Conservation (phyloP, 2,797 vertebrate genomes). For the Nyctibius grandis region DNA sequence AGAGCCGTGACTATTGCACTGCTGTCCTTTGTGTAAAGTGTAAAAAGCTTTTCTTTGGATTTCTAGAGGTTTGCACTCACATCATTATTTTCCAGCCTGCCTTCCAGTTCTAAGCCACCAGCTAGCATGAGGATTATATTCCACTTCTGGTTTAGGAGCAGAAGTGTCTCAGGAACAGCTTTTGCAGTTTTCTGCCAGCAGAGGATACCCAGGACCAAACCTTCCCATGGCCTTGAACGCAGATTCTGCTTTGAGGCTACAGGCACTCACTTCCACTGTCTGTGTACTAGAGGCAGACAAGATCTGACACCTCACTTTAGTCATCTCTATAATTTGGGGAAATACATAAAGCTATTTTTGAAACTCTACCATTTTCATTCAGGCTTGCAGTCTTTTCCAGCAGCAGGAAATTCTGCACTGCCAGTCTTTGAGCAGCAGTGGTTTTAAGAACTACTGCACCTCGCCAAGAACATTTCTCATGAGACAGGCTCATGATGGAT, state of each 20-base stretch:
- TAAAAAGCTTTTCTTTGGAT: not conserved
- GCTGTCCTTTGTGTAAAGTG: not conserved
- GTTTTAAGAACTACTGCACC: not conserved
- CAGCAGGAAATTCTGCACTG: not conserved
- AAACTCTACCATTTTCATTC: not conserved
- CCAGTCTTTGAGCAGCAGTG: not conserved
- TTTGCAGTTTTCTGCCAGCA: conserved; percentile 39
- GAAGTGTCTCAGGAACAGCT: not conserved
- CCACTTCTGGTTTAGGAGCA: not conserved
- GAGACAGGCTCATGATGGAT: conserved; percentile 17
- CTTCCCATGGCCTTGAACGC: not conserved
- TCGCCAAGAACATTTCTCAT: conserved; percentile 11
- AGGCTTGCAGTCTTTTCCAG: not conserved
- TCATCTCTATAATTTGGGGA: not conserved
- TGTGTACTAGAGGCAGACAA: not conserved
- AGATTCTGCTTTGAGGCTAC: not conserved
- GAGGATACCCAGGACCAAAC: conserved; percentile 41
- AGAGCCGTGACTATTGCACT: not conserved
- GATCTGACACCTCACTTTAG: not conserved
- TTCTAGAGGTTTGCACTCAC: not conserved
- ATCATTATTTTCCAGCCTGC: not conserved
- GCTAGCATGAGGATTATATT: not conserved
- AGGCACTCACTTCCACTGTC: accelerated
- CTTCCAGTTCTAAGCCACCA: not conserved
- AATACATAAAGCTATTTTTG: not conserved